Base-by-base conservation (phyloP, 2,113 vertebrate genomes). In the Saguinus imperator region DNA sequence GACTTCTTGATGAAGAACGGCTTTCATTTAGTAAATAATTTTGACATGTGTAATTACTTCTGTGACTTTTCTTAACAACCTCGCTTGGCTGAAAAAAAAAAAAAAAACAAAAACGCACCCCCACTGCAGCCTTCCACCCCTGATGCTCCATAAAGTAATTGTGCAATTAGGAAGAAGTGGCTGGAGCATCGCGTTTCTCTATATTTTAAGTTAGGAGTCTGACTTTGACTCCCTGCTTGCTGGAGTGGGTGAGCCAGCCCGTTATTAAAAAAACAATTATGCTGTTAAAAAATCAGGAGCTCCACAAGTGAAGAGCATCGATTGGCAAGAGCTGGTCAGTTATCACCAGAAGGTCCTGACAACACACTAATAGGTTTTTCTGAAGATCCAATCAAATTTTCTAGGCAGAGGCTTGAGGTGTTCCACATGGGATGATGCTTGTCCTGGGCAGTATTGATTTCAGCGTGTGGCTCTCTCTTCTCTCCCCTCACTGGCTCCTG, bases 341-440 rank as follows among this genome's bases (percentile, higher is more conserved):
- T 98, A 98, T 98, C 98, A 98, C 97, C 98, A 98, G 96, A 95
- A 96, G 95, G 92, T 88, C 97, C 98, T 98, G 98, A 98, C 98
- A 98, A 97, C 81, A 94, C 97, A 96, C 98, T 98, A 98, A 99
- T 98, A 92, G 98, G 98, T 98, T 98, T 98, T 98, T 98, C 98
- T 98, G 98, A 97, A 86, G 98, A 97, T 98, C 96, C 98, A 98
- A 97, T 98, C 98, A 98, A 95, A 94, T 97, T 97, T 98, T 97
- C 89, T 1, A 97, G 97, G 96, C 97, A 85, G 97, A 5, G 16
- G 92, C 97, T 92, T 91, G 96, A 90, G 94, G 86, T 93, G 96
- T 96, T 98, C 97, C 72, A 12, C 94, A 68, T 77, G 97, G 97
- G 98, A 97, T 97, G 88, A 95, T 88, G 76, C 91, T 97, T 96